Percentiles rank a stretch among this genome's conserved stretches.
These are phyloP conservation scores for Andrena praecox DNA, from an alignment of 2,888 invertebrate species.

Conservation along the genomic window DNA sequence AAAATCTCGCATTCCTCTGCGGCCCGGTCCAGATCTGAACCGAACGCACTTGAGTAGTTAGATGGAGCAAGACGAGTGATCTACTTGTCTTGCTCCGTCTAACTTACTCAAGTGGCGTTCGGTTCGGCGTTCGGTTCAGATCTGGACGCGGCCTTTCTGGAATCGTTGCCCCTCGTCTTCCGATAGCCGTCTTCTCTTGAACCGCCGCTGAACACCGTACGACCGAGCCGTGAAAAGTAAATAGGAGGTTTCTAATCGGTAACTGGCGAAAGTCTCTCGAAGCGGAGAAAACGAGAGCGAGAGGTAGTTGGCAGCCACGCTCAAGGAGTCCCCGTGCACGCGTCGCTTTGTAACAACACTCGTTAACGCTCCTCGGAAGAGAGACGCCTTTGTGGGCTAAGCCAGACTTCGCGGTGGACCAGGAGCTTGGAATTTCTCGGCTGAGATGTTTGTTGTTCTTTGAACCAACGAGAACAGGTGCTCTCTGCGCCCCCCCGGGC, in stretches of 20 bases:
- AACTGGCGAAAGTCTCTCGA: conserved; percentile 71
- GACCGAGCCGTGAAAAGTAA: conserved; percentile 48
- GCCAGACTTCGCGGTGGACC: no score
- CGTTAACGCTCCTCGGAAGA: conserved; percentile 17
- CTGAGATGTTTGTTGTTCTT: background rate
- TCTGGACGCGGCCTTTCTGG: no score
- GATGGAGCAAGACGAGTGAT: no score
- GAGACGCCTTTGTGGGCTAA: conserved; percentile 4
- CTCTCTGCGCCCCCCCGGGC: no score
- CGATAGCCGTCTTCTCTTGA: background rate
- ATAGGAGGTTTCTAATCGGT: conserved; percentile 69
- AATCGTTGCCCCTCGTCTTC: background rate
- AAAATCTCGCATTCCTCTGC: background rate
- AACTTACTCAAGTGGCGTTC: no score
- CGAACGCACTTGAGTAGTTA: no score
- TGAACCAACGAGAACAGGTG: background rate
- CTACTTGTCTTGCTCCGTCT: no score
- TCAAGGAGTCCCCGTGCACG: conserved; percentile 20
- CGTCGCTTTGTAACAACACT: conserved; percentile 35
- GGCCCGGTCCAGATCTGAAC: no score
- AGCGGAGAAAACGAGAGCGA: conserved; percentile 59
- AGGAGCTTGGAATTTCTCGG: background rate
- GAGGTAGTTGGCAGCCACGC: conserved; percentile 24
- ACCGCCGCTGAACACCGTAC: background rate
- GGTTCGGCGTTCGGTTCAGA: no score